Evolutionary conservation across 23 tunicate species (phyloP).

Genomic region (Phallusia fumigata): DNA sequence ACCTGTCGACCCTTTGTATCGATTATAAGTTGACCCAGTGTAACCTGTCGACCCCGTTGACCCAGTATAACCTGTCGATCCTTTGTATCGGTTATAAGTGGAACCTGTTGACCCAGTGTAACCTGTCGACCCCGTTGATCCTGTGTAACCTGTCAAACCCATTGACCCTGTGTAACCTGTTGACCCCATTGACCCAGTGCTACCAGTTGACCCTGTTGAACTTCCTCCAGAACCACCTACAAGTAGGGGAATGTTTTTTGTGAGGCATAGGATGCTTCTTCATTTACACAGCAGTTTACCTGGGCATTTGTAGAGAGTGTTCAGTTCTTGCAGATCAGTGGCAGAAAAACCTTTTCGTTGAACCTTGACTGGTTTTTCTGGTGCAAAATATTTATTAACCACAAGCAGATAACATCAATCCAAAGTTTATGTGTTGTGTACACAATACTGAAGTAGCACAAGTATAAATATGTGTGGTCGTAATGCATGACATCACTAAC

Average conservation of each 20-base stretch:
- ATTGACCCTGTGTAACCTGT: background rate
- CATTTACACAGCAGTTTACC: background rate
- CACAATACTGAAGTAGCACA: too few species aligned
- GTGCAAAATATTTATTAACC: background rate
- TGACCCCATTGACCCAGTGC: background rate
- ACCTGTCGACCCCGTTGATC: background rate
- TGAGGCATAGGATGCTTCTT: too few species aligned
- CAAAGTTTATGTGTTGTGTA: too few species aligned
- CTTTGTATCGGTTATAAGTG: too few species aligned
- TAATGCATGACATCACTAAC: too few species aligned
- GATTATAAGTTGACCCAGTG: background rate
- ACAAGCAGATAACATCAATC: too few species aligned
- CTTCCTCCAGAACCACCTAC: background rate
- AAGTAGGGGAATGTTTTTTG: too few species aligned
- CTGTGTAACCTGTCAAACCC: background rate
- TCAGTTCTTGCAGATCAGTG: background rate
- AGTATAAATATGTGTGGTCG: too few species aligned
- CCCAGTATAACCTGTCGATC: background rate
- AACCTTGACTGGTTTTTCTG: background rate
- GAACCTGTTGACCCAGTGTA: constrained; percentile 1
- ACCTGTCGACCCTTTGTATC: constrained; percentile 1
- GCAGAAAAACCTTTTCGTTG: background rate
- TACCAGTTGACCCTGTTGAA: constrained; percentile 4
- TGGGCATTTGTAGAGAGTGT: background rate
- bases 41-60: background rate